Base-by-base conservation (phyloP, 2,113 vertebrate species). In the Bagarius yarrelli region DNA sequence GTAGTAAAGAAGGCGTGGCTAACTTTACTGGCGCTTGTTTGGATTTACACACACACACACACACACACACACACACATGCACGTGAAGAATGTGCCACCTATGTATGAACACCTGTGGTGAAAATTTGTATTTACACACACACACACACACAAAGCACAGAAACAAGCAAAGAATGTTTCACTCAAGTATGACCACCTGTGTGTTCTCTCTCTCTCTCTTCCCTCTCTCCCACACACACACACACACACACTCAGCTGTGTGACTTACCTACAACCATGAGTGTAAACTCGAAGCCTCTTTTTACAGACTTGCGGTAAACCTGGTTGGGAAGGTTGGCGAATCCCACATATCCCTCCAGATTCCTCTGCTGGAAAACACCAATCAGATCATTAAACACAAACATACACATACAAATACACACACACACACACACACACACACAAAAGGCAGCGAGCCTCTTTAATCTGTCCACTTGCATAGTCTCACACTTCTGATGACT, bases 191-290 rank as follows among this genome's bases (percentile, higher is more conserved):
- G 52, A 59, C 23, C 56, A 50, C 34, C 11, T 44, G 66, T 16
- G 15, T 1, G 1, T 25, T 55, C 56, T 59, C 34, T 30, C 34
- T 40, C 36, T n/a, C 70, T 30, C 61, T 5, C 75, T 18, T 47
- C 56, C 19, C 4, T 36, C 32, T 25, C 55, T 21, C 40, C n/a
- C 56, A 63, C 75, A 63, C 59, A 63, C n/a, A 63, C 75, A 61
- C 36, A 50, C 3, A 73, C 56, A 79, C 16, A 56, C 70, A 74
- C 34, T 74, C 6, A 76, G 4, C 30, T 47, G 67, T 40, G 67
- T 40, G 21, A 92, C 94, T 93, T 87, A 94, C 93, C 94, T 9
- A 94, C 94, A 69, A 94, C 93, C 94, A 94, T 94, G 76, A 94
- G 88, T 0, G 93, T 94, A 44, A 94, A 94, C 82, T 94, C 94